A percentile compares a stretch with the other conserved stretches of the same genome.
Evolutionary conservation across 1,140 invertebrate species (phyloP).

Genomic region (Drosophila asahinai): DNA sequence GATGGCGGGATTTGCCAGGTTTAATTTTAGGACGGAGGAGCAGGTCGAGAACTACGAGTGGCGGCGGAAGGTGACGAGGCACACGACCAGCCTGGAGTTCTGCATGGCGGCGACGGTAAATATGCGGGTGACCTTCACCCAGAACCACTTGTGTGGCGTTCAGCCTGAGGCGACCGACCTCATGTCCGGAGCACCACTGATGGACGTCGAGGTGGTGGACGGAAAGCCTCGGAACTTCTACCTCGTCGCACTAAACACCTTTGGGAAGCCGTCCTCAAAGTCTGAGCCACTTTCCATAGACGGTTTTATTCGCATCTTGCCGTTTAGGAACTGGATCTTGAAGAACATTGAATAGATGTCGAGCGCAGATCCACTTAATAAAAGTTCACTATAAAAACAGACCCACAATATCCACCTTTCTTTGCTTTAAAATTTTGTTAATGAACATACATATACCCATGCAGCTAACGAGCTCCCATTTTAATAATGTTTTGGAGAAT

Average conservation of each 20-base stretch:
- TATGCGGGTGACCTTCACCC: background rate
- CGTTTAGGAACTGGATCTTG: conserved; percentile 29
- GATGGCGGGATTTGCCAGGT: conserved; percentile 2
- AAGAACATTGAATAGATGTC: conserved; percentile 3
- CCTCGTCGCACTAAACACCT: conserved; percentile 9
- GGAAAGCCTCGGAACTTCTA: conserved; percentile 17
- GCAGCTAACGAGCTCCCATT: too few species aligned
- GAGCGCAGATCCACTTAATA: too few species aligned
- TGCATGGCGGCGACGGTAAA: background rate
- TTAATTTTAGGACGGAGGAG: background rate
- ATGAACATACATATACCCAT: too few species aligned
- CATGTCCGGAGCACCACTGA: conserved; percentile 23
- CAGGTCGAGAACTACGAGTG: background rate
- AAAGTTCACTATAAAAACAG: too few species aligned
- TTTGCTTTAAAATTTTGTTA: too few species aligned
- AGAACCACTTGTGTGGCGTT: conserved; percentile 32
- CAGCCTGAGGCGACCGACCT: background rate
- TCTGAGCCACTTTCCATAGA: background rate
- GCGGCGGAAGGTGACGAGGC: conserved; percentile 10
- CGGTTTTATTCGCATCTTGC: conserved; percentile 19
- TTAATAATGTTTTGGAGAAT: too few species aligned
- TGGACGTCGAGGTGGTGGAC: conserved; percentile 18
- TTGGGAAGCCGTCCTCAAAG: accelerated
- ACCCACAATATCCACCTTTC: too few species aligned
- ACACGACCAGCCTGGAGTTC: conserved; percentile 10